Evolutionary conservation across 2,888 invertebrate species (phyloP).

Genomic region (Oeneis ivallda): DNA sequence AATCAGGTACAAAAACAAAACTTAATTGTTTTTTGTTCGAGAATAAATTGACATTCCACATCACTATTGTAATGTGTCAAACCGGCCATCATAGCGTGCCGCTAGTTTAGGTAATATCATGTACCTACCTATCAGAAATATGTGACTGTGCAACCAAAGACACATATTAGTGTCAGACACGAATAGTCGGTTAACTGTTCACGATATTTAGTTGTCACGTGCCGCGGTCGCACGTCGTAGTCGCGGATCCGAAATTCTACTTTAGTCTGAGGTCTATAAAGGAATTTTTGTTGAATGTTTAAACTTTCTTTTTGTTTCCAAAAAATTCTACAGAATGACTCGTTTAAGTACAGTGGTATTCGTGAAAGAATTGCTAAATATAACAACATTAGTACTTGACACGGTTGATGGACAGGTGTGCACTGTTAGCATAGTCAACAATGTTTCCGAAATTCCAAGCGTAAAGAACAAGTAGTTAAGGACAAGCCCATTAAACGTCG

Average conservation of each 20-base stretch:
- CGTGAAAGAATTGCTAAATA: slow-evolving; percentile 25
- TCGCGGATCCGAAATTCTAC: too few species aligned
- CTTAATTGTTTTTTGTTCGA: too few species aligned
- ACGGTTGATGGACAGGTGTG: slow-evolving; percentile 47
- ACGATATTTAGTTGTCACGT: too few species aligned
- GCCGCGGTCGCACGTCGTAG: too few species aligned
- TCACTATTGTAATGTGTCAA: too few species aligned
- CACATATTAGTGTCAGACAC: not conserved
- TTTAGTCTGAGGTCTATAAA: not conserved
- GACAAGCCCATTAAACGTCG: slow-evolving; percentile 31
- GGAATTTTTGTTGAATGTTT: not conserved
- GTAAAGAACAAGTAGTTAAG: slow-evolving; percentile 28
- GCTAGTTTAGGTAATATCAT: too few species aligned
- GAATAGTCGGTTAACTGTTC: too few species aligned
- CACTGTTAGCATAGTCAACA: slow-evolving; percentile 65
- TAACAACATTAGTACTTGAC: slow-evolving; percentile 27
- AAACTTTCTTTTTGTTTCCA: not conserved
- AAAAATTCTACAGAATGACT: not conserved
- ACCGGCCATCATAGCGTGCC: too few species aligned
- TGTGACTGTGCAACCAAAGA: too few species aligned
- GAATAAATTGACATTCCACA: too few species aligned
- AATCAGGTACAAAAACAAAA: too few species aligned
- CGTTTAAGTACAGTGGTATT: not conserved
- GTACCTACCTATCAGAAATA: too few species aligned
- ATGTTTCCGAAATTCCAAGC: slow-evolving; percentile 57